Evolutionary conservation across 92 coral and sea anemone species (phyloP).

Genomic region (Palythoa grandiflora): DNA sequence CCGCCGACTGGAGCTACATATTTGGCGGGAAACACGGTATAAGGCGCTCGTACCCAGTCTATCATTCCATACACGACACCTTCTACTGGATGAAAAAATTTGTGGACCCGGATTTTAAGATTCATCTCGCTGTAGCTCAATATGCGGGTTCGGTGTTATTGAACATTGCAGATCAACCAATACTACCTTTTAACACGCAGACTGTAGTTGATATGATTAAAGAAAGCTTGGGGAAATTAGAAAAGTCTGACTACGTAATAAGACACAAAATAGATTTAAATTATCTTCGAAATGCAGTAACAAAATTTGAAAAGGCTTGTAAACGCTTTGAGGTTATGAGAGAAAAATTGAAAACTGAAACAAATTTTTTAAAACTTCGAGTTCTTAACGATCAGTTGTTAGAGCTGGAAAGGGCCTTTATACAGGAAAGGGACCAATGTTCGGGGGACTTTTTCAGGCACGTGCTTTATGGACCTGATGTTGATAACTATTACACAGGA

Average conservation of each 20-base stretch:
- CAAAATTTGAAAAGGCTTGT: conserved; percentile 62
- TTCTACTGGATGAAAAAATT: conserved; percentile 86
- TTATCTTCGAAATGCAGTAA: conserved; percentile 65
- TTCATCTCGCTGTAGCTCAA: conserved; percentile 87
- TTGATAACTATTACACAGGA: conserved; percentile 68
- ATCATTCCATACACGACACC: conserved; percentile 84
- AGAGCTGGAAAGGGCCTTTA: conserved; percentile 82
- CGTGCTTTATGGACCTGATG: conserved; percentile 71
- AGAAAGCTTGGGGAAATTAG: conserved; percentile 33
- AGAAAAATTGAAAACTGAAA: conserved; percentile 53
- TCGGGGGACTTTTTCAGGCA: conserved; percentile 65
- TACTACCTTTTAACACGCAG: conserved; percentile 85
- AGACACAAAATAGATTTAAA: conserved; percentile 52
- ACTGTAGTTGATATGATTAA: conserved; percentile 58
- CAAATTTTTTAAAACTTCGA: conserved; percentile 63
- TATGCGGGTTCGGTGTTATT: conserved; percentile 73
- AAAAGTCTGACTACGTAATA: conserved; percentile 33
- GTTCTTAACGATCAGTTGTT: conserved; percentile 82
- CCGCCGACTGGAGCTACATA: conserved; percentile 91
- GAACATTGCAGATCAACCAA: conserved; percentile 66
- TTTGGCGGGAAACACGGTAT: conserved; percentile 74
- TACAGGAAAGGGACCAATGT: conserved; percentile 57
- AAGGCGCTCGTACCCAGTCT: conserved; percentile 85
- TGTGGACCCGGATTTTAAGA: conserved; percentile 89
- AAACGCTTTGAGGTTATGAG: conserved; percentile 60